phyloP scores from a whole-genome alignment of 2,888 invertebrate genomes.

The Drosophila subsilvestris region DNA sequence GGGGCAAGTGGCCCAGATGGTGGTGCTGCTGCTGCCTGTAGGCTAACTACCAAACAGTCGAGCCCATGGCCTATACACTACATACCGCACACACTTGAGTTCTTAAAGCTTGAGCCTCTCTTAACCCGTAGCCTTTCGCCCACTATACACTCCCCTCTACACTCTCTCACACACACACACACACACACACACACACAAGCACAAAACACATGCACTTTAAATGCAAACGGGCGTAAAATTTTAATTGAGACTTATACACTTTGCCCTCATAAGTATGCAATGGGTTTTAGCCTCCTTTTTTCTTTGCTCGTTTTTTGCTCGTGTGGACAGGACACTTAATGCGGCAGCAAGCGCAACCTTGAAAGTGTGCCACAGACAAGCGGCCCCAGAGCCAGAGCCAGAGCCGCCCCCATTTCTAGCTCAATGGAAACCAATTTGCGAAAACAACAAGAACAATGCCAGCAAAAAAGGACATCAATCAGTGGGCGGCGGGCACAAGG shows the following conservation, averaged over 20 bases:
- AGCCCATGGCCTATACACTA: slow-evolving; percentile 23
- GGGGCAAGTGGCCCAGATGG: slow-evolving; percentile 35
- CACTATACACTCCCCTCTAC: background rate
- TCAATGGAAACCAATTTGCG: slow-evolving; percentile 55
- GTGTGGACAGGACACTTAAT: slow-evolving; percentile 38
- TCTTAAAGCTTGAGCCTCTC: slow-evolving; percentile 4
- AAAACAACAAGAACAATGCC: slow-evolving; percentile 41
- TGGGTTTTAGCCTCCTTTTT: slow-evolving; percentile 43
- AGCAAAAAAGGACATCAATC: slow-evolving; percentile 67
- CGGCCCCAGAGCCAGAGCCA: no score
- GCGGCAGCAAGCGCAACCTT: slow-evolving; percentile 48
- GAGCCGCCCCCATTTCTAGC: slow-evolving; percentile 5
- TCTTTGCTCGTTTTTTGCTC: background rate
- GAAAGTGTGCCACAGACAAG: slow-evolving; percentile 25
- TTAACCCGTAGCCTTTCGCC: background rate
- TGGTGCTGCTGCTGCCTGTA: slow-evolving; percentile 7
- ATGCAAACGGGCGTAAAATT: slow-evolving; percentile 77
- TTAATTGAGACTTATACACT: slow-evolving; percentile 72
- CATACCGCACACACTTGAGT: background rate
- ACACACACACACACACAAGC: slow-evolving; percentile 8
- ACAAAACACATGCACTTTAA: slow-evolving; percentile 50
- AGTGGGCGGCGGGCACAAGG: slow-evolving; percentile 35
- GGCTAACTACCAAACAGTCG: slow-evolving; percentile 41
- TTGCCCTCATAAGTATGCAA: slow-evolving; percentile 65
- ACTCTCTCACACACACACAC: slow-evolving; percentile 2